phyloP scores from a whole-genome alignment of 1,140 invertebrate genomes.

The Nilaparvata lugens region DNA sequence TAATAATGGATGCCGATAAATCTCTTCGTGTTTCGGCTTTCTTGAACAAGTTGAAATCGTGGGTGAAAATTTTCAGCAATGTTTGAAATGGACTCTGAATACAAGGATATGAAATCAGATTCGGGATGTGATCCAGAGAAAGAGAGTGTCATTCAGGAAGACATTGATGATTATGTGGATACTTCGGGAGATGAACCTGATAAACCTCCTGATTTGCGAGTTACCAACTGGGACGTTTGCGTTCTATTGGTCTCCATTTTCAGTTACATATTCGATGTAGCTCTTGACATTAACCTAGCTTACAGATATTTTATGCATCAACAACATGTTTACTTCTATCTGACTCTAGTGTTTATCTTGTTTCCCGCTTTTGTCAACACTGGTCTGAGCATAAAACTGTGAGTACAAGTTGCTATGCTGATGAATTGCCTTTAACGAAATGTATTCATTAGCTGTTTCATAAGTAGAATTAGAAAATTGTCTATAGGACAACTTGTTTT shows the following conservation, averaged over 20 bases:
- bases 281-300: conserved; percentile 52
- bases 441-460: too few species aligned
- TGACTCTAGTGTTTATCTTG: conserved; percentile 50
- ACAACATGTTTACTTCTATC: conserved; percentile 44
- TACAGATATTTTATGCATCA: conserved; percentile 41
- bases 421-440: too few species aligned
- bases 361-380: conserved; percentile 53
- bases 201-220: conserved; percentile 18
- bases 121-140: conserved; percentile 5
- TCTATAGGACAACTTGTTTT: too few species aligned
- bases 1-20: too few species aligned
- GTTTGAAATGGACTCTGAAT: conserved; percentile 15
- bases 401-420: conserved; percentile 29
- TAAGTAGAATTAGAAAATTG: too few species aligned
- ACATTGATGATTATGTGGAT: conserved; percentile 3
- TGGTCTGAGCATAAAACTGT: conserved; percentile 52
- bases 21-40: too few species aligned
- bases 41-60: too few species aligned
- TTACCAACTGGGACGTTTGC: conserved; percentile 38
- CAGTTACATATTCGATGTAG: conserved; percentile 52
- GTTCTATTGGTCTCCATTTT: conserved; percentile 43
- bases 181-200: conserved; percentile 10
- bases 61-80: neutral
- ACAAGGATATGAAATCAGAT: conserved; percentile 12
- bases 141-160: conserved; percentile 11